Conservation (phyloP, 2,113 vertebrate genomes). For the Camelus dromedarius region DNA sequence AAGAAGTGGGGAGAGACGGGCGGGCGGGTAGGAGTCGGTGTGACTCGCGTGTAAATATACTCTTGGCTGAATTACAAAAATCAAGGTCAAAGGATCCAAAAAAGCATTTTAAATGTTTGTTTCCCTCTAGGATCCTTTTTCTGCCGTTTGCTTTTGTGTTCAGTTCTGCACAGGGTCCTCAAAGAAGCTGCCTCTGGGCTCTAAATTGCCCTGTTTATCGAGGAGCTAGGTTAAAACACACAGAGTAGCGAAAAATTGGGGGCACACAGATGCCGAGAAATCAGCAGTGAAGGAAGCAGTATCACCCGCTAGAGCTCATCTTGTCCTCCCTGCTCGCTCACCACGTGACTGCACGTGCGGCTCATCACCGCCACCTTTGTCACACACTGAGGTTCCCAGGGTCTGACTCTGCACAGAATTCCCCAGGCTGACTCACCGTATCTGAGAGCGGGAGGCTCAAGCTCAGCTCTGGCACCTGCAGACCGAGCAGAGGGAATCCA, state of each 20-base stretch:
- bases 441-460: background rate
- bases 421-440: background rate
- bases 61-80: background rate
- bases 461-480: accelerated
- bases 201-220: background rate
- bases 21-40: background rate
- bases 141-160: background rate
- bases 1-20: background rate
- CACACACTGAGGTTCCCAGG: background rate
- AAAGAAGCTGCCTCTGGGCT: background rate
- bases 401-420: background rate
- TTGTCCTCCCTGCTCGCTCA: background rate
- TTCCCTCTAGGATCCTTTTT: background rate
- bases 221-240: background rate
- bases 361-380: background rate
- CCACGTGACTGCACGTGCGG: background rate
- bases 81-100: background rate
- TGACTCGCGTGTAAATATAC: background rate
- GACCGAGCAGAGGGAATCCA: background rate
- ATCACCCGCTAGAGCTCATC: background rate
- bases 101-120: background rate
- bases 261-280: background rate
- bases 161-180: background rate
- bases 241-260: background rate
- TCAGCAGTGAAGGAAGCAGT: background rate